Base-by-base conservation (phyloP, 2,888 invertebrate genomes). In the Drosophila engyochracea region DNA sequence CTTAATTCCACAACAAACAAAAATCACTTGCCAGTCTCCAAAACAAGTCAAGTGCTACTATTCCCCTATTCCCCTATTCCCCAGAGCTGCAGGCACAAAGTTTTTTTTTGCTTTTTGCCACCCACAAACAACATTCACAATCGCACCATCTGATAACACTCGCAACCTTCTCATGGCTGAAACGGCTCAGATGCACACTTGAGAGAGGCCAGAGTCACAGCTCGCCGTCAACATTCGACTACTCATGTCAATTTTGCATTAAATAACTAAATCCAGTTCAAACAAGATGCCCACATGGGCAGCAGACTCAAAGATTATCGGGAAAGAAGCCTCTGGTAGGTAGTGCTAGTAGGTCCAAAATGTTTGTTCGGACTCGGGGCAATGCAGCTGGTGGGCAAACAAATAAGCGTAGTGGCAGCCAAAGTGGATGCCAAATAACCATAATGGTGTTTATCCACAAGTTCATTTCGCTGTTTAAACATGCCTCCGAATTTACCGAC, bases 381-480 rank as follows among this genome's bases (percentile, higher is more conserved):
- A 44, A 25, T 81, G 66, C 67, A 63, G 74, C 65, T 68, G 79
- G 65, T 70, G 81, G 78, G 73, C 72, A 85, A 81, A 81, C 77
- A 88, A 85, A 88, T 78, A 81, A 68, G 66, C 71, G 64, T 37
- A 71, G 86, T 57, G 77, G 69, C 70, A 73, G 28, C 81, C 75
- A 86, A 84, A 88, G 88, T 88, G 90, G 90, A 90, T 90, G 89
- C 89, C 88, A 90, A 88, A 88, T 89, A 88, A 90, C 86, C 89
- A 90, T 88, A 89, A 90, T 90, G 85, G 85, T 90, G 90, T 90
- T 90, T 88, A 86, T 88, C 83, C 88, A 90, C 90, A 90, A 90
- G 89, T 88, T 88, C 89, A 90, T 90, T 88, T 89, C 85, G 91
- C 88, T 90, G 89, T 88, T 90, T 89, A 90, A 88, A 88, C 89